Evolutionary conservation across 2,888 invertebrate species (phyloP).

Genomic region (Lochmaea crataegi): DNA sequence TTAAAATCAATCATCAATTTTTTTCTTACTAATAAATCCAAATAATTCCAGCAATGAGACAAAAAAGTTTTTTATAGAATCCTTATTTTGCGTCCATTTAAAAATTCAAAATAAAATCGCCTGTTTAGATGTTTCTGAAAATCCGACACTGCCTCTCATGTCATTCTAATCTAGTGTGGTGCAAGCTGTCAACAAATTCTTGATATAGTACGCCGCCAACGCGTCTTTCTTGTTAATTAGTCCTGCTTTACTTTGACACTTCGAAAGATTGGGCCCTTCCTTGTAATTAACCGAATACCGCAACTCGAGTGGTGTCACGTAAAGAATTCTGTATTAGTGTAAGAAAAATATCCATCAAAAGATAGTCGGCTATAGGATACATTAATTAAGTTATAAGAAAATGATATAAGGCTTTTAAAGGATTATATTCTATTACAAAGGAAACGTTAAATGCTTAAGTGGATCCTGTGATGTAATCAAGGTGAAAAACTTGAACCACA

Average conservation of each 20-base stretch:
- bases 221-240: slow-evolving; percentile 55
- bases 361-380: background rate
- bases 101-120: background rate
- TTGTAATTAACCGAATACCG: slow-evolving; percentile 58
- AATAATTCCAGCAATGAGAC: too few relatives aligned
- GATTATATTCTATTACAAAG: too few relatives aligned
- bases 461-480: too few relatives aligned
- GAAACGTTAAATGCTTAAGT: too few relatives aligned
- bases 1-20: slow-evolving; percentile 7
- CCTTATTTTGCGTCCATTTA: too few relatives aligned
- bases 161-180: background rate
- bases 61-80: too few relatives aligned
- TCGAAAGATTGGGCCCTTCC: slow-evolving; percentile 61
- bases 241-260: slow-evolving; percentile 58
- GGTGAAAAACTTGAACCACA: too few relatives aligned
- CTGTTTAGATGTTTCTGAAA: background rate
- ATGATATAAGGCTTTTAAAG: background rate
- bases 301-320: slow-evolving; percentile 24
- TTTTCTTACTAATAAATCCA: background rate
- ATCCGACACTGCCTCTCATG: background rate
- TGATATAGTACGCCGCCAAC: slow-evolving; percentile 47
- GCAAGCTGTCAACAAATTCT: slow-evolving; percentile 33
- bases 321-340: background rate
- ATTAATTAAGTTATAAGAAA: background rate
- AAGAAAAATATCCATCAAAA: slow-evolving; percentile 1